Base-by-base conservation (phyloP, 2,113 vertebrate genomes). In the Halichoeres trimaculatus region DNA sequence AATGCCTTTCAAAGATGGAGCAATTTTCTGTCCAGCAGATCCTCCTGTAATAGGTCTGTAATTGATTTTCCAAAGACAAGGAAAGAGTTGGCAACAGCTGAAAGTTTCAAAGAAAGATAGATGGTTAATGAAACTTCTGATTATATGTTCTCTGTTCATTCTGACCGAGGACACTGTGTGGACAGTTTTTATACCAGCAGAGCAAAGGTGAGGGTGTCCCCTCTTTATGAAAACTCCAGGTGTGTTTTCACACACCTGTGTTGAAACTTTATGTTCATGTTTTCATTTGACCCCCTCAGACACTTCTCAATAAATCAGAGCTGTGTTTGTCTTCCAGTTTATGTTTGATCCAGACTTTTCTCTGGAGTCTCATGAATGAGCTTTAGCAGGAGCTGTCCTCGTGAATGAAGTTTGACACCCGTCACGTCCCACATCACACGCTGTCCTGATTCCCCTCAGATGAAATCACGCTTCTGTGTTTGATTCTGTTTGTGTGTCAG, bases 1-100 rank as follows among this genome's bases (percentile, higher is more conserved):
- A 85, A 83, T 51, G 61, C 58, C 60, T 84, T 45, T 43, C 45
- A 50, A 54, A 85, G 66, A 85, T 83, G 22, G 85, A 62, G 41
- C 77, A 74, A 80, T 89, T 88, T 86, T 80, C 67, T 45, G 74
- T 75, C 64, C 1, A 2, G 63, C 62, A 71, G 80, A 67, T 69
- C 20, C 35, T 65, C 22, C 53, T 45, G 62, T 84, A 59, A 90
- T 67, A 59, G 65, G 26, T 26, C 51, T 63, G 70, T 78, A 81
- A 90, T 50, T 1, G 34, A 84, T 84, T 79, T 74, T 70, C 30
- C 4, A 40, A 26, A 54, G 38, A 26, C 35, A n/a, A 54, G 7
- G 74, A 1, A 59, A 79, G 47, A 68, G 30, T 55, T 30, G 56
- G 24, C 10, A 13, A 22, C n/a, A 10, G 51, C 22, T 53, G 47